A percentile compares a stretch with the other conserved stretches of the same genome.
phyloP scores from a whole-genome alignment of 2,797 vertebrate species.

The Sebastes iracundus region DNA sequence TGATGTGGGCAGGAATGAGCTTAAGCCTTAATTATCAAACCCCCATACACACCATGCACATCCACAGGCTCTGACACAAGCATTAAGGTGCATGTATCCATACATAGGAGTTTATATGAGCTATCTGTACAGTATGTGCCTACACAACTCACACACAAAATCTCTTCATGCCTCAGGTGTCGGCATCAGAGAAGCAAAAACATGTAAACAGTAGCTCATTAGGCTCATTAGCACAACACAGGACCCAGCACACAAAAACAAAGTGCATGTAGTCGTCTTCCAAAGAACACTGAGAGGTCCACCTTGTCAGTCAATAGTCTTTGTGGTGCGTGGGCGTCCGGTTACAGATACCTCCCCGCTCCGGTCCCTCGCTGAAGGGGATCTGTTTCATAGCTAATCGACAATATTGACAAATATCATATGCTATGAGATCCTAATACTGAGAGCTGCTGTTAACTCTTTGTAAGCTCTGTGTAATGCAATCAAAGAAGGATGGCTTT shows the following conservation, averaged over 20 bases:
- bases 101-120: not conserved
- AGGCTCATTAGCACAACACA: slow-evolving; percentile 58
- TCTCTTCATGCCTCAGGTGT: slow-evolving; percentile 49
- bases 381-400: slow-evolving; percentile 80
- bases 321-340: slow-evolving; percentile 57
- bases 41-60: not conserved
- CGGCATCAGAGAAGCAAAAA: slow-evolving; percentile 29
- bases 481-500: not conserved
- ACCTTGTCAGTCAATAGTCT: slow-evolving; percentile 72
- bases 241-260: not conserved
- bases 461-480: slow-evolving; percentile 11
- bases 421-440: slow-evolving; percentile 56
- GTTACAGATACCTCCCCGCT: slow-evolving; percentile 69
- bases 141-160: slow-evolving; percentile 33
- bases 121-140: not conserved
- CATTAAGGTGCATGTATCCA: slow-evolving; percentile 6
- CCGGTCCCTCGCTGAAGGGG: slow-evolving; percentile 64
- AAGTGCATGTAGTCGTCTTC: not conserved
- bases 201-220: slow-evolving; percentile 62
- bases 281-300: slow-evolving; percentile 47
- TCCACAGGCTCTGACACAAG: slow-evolving; percentile 4
- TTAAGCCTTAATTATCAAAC: slow-evolving; percentile 7
- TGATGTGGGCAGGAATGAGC: not conserved
- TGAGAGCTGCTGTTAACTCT: slow-evolving; percentile 51
- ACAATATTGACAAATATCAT: slow-evolving; percentile 80